Conservation (phyloP, 64 coral and sea anemone species). For the Stichodactyla helianthus region DNA sequence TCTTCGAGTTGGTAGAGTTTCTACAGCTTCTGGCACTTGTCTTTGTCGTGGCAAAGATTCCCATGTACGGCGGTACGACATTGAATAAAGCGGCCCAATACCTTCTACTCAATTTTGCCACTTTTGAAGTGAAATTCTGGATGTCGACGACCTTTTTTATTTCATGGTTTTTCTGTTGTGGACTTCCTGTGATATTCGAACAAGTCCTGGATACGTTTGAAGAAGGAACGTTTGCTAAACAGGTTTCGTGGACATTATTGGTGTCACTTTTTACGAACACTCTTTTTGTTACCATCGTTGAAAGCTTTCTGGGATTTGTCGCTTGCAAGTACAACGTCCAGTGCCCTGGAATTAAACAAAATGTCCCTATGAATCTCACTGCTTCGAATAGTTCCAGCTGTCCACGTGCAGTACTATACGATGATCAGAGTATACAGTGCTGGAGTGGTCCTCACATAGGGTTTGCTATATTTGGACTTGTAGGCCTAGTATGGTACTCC, state of each 20-base stretch:
- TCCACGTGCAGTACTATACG: constrained; percentile 33
- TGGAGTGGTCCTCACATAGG: constrained; percentile 70
- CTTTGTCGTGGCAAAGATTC: constrained; percentile 59
- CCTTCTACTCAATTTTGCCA: constrained; percentile 80
- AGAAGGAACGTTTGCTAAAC: constrained; percentile 75
- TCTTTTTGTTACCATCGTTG: constrained; percentile 89
- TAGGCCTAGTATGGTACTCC: constrained; percentile 93
- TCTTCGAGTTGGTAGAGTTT: constrained; percentile 93
- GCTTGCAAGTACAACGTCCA: constrained; percentile 56
- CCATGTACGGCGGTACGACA: constrained; percentile 59
- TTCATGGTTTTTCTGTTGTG: constrained; percentile 87
- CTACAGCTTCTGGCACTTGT: constrained; percentile 86
- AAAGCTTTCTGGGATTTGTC: constrained; percentile 79
- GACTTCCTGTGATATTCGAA: constrained; percentile 93
- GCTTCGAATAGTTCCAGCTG: constrained; percentile 4
- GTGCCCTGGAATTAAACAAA: background rate
- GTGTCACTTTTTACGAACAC: constrained; percentile 85
- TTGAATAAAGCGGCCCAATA: constrained; percentile 67
- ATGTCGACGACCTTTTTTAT: constrained; percentile 65
- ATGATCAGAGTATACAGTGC: constrained; percentile 67
- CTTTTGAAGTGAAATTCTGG: constrained; percentile 87
- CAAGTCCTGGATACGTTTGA: constrained; percentile 67
- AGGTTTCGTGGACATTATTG: constrained; percentile 82
- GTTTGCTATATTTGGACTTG: constrained; percentile 73
- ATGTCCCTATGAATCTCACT: background rate